phyloP scores from a whole-genome alignment of 2,888 invertebrate genomes.

The Agriopis aurantiaria region DNA sequence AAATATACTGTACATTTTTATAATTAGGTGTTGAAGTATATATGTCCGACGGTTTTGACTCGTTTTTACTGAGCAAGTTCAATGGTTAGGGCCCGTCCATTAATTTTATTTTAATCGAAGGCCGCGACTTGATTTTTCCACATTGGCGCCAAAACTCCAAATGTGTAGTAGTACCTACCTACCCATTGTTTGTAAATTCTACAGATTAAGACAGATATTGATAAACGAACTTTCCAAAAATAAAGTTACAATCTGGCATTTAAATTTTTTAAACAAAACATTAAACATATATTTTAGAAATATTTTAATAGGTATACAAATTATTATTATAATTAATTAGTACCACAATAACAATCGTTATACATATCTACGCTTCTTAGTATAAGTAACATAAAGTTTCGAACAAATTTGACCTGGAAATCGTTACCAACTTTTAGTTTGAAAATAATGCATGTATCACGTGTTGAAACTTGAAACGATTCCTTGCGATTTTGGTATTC shows the following conservation, averaged over 20 bases:
- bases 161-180: no score
- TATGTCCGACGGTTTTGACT: no score
- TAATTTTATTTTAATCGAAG: no score
- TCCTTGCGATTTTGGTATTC: conserved; percentile 13
- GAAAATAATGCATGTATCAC: background rate
- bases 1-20: no score
- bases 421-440: conserved; percentile 3
- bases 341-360: background rate
- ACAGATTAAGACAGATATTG: background rate
- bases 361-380: background rate
- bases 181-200: no score
- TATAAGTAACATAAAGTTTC: background rate
- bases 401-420: conserved; percentile 3
- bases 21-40: no score
- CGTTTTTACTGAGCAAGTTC: no score
- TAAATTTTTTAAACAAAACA: background rate
- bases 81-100: no score
- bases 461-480: conserved; percentile 2
- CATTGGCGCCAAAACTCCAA: no score
- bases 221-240: background rate
- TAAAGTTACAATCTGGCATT: background rate
- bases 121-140: no score
- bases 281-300: background rate
- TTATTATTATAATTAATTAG: background rate
- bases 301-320: background rate